phyloP scores from a whole-genome alignment of 2,113 vertebrate species.

The Protobothrops mucrosquamatus region DNA sequence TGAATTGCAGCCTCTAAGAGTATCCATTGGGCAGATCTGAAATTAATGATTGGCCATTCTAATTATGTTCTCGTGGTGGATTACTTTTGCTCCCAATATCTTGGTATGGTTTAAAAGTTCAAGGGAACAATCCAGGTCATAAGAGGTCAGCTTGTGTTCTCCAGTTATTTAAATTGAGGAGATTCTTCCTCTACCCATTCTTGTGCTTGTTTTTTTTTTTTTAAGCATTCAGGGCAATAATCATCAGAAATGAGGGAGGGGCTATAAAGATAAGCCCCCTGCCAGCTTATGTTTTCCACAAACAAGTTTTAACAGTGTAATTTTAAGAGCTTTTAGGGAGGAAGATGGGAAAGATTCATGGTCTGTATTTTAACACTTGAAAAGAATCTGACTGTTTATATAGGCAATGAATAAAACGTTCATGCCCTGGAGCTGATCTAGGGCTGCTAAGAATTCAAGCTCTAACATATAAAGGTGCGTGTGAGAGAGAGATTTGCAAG shows the following conservation, averaged over 20 bases:
- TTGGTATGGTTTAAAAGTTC: neutral
- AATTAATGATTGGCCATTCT: neutral
- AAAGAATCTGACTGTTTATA: conserved; percentile 43
- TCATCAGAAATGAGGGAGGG: neutral
- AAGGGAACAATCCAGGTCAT: neutral
- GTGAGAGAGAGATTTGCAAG: neutral
- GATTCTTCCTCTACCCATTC: neutral
- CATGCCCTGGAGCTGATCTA: conserved; percentile 44
- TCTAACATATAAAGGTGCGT: neutral
- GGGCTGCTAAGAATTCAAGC: conserved; percentile 41
- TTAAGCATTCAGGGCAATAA: neutral
- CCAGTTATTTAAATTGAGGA: accelerated
- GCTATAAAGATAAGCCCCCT: neutral
- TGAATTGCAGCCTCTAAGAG: neutral
- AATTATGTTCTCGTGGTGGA: neutral
- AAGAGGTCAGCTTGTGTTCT: neutral
- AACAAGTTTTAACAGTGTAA: conserved; percentile 15
- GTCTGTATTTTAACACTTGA: conserved; percentile 30
- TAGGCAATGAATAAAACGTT: conserved; percentile 48
- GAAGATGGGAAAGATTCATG: neutral
- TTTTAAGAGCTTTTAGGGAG: conserved; percentile 8
- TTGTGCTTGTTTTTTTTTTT: neutral
- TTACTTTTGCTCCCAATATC: neutral
- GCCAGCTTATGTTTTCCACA: neutral
- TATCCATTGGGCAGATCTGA: neutral